Base-by-base conservation (phyloP, 2,113 vertebrate genomes). In the Condylura cristata region DNA sequence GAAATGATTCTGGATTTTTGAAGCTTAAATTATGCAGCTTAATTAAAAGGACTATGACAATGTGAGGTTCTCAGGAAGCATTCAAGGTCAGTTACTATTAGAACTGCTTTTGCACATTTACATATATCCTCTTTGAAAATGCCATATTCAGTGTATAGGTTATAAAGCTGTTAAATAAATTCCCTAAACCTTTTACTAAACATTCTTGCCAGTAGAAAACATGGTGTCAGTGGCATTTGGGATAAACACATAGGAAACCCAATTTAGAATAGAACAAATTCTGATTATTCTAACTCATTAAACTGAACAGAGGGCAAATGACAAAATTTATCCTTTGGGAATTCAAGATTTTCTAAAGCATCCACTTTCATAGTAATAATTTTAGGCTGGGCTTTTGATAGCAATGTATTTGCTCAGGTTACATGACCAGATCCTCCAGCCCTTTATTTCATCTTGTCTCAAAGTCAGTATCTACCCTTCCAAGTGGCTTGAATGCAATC, bases 31-130 rank as follows among this genome's bases (percentile, higher is more conserved):
- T n/a, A 70, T 46, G 71, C 14, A 86, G 18, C 44, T 88, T 72
- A 94, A 89, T 81, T 66, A 83, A 93, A 83, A 87, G 39, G n/a
- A 82, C 56, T 26, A 76, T 89, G 46, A 39, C 48, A 90, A 44
- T 76, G 8, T 8, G 58, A 89, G 13, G 26, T 13, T 53, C 28
- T 58, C 72, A 32, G 17, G 90, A 84, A 92, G 39, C 83, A 24
- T 8, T 92, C 30, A 60, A 4, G 78, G 37, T 75, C 48, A 51
- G 32, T 87, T 65, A 48, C 74, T 90, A 80, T 80, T 83, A 92
- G 60, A 93, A 68, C 8, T 89, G 91, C 22, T 24, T 78, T 90
- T 91, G 51, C 2, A 70, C 13, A 80, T 86, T 79, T 89, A 51
- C 2, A 10, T n/a, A 10, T n/a, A 41, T 72, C 68, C 80, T 74